Conservation (phyloP, 2,797 vertebrate species). For the Clarias platycephalus region DNA sequence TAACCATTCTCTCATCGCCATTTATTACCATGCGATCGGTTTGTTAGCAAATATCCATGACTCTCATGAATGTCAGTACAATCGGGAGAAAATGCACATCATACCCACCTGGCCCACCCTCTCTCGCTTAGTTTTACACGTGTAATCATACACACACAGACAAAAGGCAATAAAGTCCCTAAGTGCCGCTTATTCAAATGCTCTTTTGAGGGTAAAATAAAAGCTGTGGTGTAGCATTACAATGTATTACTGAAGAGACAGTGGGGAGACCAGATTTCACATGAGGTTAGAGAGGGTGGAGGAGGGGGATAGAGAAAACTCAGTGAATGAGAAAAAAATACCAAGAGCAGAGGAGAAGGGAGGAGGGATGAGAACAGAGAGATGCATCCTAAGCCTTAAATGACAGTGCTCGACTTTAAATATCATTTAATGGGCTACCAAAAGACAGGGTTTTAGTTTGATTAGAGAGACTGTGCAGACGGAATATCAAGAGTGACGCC, state of each 20-base stretch:
- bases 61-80: slow-evolving; percentile 16
- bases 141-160: slow-evolving; percentile 34
- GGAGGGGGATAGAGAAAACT: slow-evolving; percentile 41
- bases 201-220: slow-evolving; percentile 56
- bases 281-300: slow-evolving; percentile 56
- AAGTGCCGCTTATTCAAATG: slow-evolving; percentile 43
- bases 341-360: slow-evolving; percentile 23
- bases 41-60: slow-evolving; percentile 17
- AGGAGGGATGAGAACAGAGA: slow-evolving; percentile 37
- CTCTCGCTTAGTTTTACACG: slow-evolving; percentile 19
- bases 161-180: slow-evolving; percentile 46
- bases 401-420: slow-evolving; percentile 50
- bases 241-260: slow-evolving; percentile 35
- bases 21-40: slow-evolving; percentile 13
- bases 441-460: slow-evolving; percentile 48
- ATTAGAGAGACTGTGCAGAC: slow-evolving; percentile 42
- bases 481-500: slow-evolving; percentile 24
- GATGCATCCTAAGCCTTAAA: slow-evolving; percentile 54
- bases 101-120: neutral
- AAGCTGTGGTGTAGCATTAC: slow-evolving; percentile 51
- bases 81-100: slow-evolving; percentile 19
- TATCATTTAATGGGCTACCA: slow-evolving; percentile 42
- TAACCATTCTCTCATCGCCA: neutral
- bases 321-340: neutral
- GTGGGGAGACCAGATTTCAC: slow-evolving; percentile 39